Base-by-base conservation (phyloP, 2,888 invertebrate genomes). In the Mechanitis messenoides region DNA sequence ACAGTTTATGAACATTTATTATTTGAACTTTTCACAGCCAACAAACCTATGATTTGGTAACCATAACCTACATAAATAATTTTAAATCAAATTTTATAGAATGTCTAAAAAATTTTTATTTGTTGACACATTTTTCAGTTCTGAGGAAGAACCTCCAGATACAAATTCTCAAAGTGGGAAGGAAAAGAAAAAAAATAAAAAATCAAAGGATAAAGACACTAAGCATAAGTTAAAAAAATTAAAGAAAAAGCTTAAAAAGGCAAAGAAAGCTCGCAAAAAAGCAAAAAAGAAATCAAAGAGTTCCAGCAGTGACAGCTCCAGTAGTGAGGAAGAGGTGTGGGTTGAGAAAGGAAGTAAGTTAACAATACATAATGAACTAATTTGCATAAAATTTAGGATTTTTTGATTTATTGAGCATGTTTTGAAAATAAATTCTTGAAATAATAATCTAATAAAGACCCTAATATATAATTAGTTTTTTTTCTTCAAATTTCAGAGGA, bases 341-440 rank as follows among this genome's bases (percentile, higher is more conserved):
- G 91, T 94, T 1, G 94, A 94, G 75, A 94, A 93, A 84, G 91
- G 91, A 71, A 84, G 83, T 90, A 72, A 81, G 85, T 3, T 47
- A 2, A 2, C 7, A 3, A 35, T n/a, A 3, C 3, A 9, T 38
- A 20, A 20, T 20, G 20, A 20, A 20, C 20, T 20, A 20, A 1
- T 20, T 20, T 20, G 20, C 20, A 20, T 20, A 20, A 20, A 20
- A 20, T 20, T 20, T 20, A 20, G 20, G 20, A 20, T 20, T 20
- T 20, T 20, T 20, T 20, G 20, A 20, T 20, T 20, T 20, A 20
- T 20, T 20, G 20, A 20, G 5, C 38, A 38, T 38, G 38, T 38
- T 38, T 38, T 6, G 1, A 2, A 7, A 38, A 38, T 6, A 38
- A 1, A 38, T 6, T 38, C 7, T 4, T 4, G 5, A 38, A 38